Percentiles rank a stretch among this genome's conserved stretches.
Evolutionary conservation across 92 coral and sea anemone species (phyloP).

Genomic region (Bergia sp.): DNA sequence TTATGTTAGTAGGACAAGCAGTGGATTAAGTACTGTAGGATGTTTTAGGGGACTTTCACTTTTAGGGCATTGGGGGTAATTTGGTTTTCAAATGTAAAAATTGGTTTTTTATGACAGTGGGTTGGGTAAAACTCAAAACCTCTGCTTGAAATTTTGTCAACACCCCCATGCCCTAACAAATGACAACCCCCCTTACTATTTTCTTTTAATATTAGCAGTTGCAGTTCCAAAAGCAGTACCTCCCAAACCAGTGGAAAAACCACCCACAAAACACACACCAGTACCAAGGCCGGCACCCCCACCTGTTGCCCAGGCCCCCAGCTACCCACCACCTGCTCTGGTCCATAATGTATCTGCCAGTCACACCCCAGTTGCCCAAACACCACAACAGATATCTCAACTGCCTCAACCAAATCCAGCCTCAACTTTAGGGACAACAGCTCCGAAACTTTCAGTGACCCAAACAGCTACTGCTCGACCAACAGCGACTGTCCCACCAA

Average conservation of each 20-base stretch:
- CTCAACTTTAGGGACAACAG: neutral
- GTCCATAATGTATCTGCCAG: slow-evolving; percentile 10
- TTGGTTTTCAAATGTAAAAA: too few species aligned
- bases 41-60: too few species aligned
- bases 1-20: too few species aligned
- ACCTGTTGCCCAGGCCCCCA: neutral
- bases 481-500: neutral
- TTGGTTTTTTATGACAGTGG: too few species aligned
- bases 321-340: slow-evolving; percentile 10
- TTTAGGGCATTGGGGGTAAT: too few species aligned
- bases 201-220: slow-evolving; percentile 10
- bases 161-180: too few species aligned
- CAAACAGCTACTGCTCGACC: slow-evolving; percentile 5
- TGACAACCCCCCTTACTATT: neutral
- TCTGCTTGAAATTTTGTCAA: too few species aligned
- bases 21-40: too few species aligned
- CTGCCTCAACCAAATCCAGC: neutral
- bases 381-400: neutral
- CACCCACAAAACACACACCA: neutral
- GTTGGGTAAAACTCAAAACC: too few species aligned
- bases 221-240: slow-evolving; percentile 18
- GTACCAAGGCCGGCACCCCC: neutral
- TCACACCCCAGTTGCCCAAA: slow-evolving; percentile 13
- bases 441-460: slow-evolving; percentile 18
- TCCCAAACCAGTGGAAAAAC: slow-evolving; percentile 38